These are phyloP conservation scores for Columba livia DNA, from an alignment of 2,113 vertebrate species.

Conservation along the genomic window DNA sequence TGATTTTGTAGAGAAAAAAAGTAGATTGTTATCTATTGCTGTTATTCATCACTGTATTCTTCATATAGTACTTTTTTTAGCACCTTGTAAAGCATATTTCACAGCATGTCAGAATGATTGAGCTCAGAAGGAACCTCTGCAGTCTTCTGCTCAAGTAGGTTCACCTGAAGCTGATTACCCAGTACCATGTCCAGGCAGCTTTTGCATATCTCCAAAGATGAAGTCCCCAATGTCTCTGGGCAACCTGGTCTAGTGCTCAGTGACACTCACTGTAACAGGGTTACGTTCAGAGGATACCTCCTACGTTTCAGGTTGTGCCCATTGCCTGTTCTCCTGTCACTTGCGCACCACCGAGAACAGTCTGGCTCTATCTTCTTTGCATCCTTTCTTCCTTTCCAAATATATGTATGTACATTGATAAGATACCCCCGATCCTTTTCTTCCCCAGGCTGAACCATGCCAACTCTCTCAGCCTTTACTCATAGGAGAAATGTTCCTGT, in stretches of 20 bases:
- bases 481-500: not conserved
- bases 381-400: not conserved
- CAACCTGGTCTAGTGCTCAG: not conserved
- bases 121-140: not conserved
- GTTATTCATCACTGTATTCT: not conserved
- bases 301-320: not conserved
- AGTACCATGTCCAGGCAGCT: not conserved
- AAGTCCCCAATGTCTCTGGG: not conserved
- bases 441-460: not conserved
- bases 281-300: not conserved
- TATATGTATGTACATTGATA: accelerated
- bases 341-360: no score
- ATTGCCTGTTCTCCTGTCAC: not conserved
- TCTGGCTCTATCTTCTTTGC: not conserved
- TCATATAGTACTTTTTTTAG: not conserved
- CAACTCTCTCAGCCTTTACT: not conserved
- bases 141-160: not conserved
- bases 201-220: not conserved
- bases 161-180: accelerated
- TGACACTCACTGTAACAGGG: not conserved
- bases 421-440: not conserved
- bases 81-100: not conserved
- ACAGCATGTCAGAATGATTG: not conserved
- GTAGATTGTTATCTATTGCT: not conserved
- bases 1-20: not conserved